These are phyloP conservation scores for Apodemia hepburni DNA, from an alignment of 2,888 invertebrate species.

Conservation along the genomic window DNA sequence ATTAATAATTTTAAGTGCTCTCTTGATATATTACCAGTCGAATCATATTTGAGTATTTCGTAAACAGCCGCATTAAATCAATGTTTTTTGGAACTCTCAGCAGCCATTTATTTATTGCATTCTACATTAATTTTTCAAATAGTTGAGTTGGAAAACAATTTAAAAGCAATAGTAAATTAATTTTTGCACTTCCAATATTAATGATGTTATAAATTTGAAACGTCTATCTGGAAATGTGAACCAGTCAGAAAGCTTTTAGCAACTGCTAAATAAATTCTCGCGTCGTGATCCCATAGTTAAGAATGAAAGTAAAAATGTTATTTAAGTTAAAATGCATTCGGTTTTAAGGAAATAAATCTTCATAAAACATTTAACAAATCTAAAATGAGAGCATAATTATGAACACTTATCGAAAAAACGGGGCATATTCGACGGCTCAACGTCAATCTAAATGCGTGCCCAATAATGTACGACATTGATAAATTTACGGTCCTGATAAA, in stretches of 20 bases:
- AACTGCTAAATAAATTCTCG: constrained; percentile 50
- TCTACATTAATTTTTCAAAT: constrained; percentile 13
- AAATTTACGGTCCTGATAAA: constrained; percentile 30
- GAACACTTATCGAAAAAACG: constrained; percentile 45
- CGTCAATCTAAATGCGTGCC: constrained; percentile 49
- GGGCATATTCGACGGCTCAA: constrained; percentile 37
- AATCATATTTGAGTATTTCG: constrained; percentile 22
- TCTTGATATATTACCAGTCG: constrained; percentile 61
- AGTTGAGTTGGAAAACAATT: constrained; percentile 32
- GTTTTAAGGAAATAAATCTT: constrained; percentile 16
- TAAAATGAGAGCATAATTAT: constrained; percentile 14
- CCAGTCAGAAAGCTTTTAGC: constrained; percentile 38
- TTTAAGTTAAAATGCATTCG: constrained; percentile 1
- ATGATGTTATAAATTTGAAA: constrained; percentile 9
- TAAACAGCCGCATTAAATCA: constrained; percentile 9
- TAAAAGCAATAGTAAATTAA: constrained; percentile 6
- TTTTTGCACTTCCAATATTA: background rate
- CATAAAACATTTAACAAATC: constrained; percentile 18
- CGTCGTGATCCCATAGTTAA: constrained; percentile 44
- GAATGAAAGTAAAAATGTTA: constrained; percentile 1
- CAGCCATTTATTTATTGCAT: constrained; percentile 17
- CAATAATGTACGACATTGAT: constrained; percentile 41
- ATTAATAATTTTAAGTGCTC: constrained; percentile 59
- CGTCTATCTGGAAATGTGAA: background rate
- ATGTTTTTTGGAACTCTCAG: constrained; percentile 15